Evolutionary conservation across 2,888 invertebrate species (phyloP).

Genomic region (Ophonus ardosiacus): DNA sequence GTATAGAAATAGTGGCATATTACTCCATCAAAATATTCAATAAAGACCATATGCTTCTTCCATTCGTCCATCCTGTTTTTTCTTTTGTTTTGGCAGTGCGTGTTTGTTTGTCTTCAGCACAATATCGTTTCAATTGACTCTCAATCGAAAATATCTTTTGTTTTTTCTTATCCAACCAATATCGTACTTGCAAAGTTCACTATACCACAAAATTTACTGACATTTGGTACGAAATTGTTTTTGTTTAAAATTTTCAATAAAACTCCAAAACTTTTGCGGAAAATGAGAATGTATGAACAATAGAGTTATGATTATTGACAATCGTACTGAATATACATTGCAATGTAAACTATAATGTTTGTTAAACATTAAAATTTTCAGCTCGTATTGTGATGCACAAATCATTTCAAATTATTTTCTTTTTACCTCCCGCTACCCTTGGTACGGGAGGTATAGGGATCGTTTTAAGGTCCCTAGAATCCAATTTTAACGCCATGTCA

Average conservation of each 20-base stretch:
- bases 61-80: not conserved
- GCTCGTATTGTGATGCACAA: not conserved
- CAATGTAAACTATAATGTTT: not conserved
- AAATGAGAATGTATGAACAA: not conserved
- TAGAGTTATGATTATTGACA: not conserved
- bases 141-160: constrained; percentile 9
- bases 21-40: not conserved
- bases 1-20: too few species aligned
- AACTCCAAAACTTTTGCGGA: too few species aligned
- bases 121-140: constrained; percentile 16
- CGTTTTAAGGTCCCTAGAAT: too few species aligned
- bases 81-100: not conserved
- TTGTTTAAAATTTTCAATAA: not conserved
- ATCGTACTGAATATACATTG: not conserved
- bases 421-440: too few species aligned
- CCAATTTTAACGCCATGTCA: too few species aligned
- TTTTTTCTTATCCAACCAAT: constrained; percentile 12
- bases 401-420: not conserved
- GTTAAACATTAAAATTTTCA: not conserved
- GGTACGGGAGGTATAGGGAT: too few species aligned
- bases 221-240: not conserved
- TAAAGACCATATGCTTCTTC: not conserved
- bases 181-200: not conserved
- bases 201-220: not conserved
- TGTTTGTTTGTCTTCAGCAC: constrained; percentile 20